A percentile compares a stretch with the other conserved stretches of the same genome.
Conservation (phyloP, 2,888 invertebrate genomes). For the Drosophila colorata region DNA sequence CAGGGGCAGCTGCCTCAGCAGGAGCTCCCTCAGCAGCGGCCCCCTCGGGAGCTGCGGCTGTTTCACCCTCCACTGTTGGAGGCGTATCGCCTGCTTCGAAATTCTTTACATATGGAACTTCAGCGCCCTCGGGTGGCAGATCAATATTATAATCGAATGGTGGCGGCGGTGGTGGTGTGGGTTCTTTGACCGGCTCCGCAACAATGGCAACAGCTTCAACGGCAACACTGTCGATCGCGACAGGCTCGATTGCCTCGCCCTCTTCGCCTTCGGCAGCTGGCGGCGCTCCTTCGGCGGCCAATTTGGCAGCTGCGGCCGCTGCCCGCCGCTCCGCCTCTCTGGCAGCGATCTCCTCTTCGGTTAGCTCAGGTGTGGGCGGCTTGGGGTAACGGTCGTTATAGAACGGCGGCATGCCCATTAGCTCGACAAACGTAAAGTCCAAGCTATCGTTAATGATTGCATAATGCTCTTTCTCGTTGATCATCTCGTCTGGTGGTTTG, state of each 20-base stretch:
- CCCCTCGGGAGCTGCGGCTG: slow-evolving; percentile 49
- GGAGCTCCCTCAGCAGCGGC: slow-evolving; percentile 49
- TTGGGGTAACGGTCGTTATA: slow-evolving; percentile 85
- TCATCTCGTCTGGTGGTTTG: slow-evolving; percentile 90
- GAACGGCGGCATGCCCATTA: slow-evolving; percentile 87
- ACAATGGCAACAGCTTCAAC: slow-evolving; percentile 36
- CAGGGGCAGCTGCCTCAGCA: slow-evolving; percentile 50
- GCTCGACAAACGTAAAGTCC: slow-evolving; percentile 96
- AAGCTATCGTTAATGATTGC: slow-evolving; percentile 96
- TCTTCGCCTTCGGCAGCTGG: slow-evolving; percentile 65
- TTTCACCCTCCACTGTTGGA: slow-evolving; percentile 51
- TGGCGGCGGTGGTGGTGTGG: slow-evolving; percentile 84
- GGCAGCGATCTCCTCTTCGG: slow-evolving; percentile 83
- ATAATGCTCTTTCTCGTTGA: slow-evolving; percentile 95
- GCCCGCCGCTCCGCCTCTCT: slow-evolving; percentile 69
- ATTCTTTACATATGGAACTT: slow-evolving; percentile 85
- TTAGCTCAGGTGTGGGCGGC: slow-evolving; percentile 85
- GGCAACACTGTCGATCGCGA: slow-evolving; percentile 29
- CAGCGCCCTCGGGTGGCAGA: slow-evolving; percentile 85
- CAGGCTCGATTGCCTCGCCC: slow-evolving; percentile 53
- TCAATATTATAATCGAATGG: slow-evolving; percentile 85
- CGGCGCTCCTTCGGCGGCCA: slow-evolving; percentile 39
- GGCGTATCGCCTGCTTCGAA: slow-evolving; percentile 77
- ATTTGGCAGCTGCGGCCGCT: slow-evolving; percentile 53
- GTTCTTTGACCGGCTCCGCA: slow-evolving; percentile 74